These are phyloP conservation scores for Amphibalanus amphitrite DNA, from an alignment of 1,140 invertebrate genomes.

Conservation along the genomic window DNA sequence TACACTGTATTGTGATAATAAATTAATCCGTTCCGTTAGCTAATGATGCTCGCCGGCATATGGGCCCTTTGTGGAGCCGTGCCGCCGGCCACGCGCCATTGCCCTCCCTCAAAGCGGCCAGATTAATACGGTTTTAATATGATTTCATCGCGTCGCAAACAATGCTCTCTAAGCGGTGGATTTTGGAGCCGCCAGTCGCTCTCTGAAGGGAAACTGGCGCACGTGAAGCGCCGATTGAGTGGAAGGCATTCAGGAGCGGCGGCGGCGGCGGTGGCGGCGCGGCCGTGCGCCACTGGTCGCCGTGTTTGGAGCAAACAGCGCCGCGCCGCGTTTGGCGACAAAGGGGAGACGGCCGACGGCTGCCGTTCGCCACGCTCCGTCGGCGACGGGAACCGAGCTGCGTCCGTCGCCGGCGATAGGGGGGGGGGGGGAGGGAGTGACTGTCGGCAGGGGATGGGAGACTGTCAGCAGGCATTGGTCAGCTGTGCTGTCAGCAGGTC, in stretches of 20 bases:
- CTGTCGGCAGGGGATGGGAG: too few relatives aligned
- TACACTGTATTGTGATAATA: conserved; percentile 2
- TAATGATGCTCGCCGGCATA: neutral
- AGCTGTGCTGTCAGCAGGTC: too few relatives aligned
- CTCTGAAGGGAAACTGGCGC: neutral
- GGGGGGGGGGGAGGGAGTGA: too few relatives aligned
- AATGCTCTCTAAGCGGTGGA: neutral
- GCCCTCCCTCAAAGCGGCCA: neutral
- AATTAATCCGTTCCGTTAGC: conserved; percentile 1
- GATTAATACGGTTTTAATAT: neutral
- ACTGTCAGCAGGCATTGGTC: too few relatives aligned
- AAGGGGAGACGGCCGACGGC: too few relatives aligned
- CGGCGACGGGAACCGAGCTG: too few relatives aligned
- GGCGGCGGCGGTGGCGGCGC: too few relatives aligned
- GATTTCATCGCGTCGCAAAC: neutral
- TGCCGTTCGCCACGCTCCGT: too few relatives aligned
- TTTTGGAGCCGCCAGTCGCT: neutral
- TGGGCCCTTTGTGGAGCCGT: neutral
- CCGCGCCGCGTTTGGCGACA: too few relatives aligned
- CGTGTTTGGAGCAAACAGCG: too few relatives aligned
- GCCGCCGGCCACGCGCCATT: neutral
- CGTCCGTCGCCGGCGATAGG: too few relatives aligned
- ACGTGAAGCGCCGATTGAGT: neutral
- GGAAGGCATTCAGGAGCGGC: neutral
- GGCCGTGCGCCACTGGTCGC: too few relatives aligned